Conservation (phyloP, 2,888 invertebrate genomes). For the Timandra comae region DNA sequence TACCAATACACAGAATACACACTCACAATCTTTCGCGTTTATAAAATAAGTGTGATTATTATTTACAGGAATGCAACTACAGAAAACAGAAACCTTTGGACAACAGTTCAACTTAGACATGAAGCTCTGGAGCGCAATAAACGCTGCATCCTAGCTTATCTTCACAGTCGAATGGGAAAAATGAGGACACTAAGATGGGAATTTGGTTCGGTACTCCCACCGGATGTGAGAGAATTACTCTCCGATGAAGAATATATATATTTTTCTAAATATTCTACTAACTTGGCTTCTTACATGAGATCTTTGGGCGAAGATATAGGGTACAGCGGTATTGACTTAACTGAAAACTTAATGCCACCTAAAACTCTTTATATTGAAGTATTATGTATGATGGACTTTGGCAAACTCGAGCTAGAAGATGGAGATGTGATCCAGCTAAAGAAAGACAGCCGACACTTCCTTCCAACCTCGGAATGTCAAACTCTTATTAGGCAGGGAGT, state of each 20-base stretch:
- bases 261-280: slow-evolving; percentile 92
- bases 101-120: slow-evolving; percentile 89
- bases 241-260: slow-evolving; percentile 90
- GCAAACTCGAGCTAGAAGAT: slow-evolving; percentile 94
- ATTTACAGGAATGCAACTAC: slow-evolving; percentile 68
- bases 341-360: slow-evolving; percentile 91
- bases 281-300: slow-evolving; percentile 92
- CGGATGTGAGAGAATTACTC: slow-evolving; percentile 87
- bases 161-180: slow-evolving; percentile 87
- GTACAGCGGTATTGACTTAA: slow-evolving; percentile 87
- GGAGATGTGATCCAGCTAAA: slow-evolving; percentile 93
- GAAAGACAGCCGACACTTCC: slow-evolving; percentile 93
- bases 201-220: slow-evolving; percentile 93
- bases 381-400: slow-evolving; percentile 91
- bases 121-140: slow-evolving; percentile 91
- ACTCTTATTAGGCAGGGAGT: slow-evolving; percentile 93
- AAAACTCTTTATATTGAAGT: slow-evolving; percentile 96
- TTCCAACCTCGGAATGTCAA: slow-evolving; percentile 93
- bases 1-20: no score
- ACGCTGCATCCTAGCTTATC: slow-evolving; percentile 89
- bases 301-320: slow-evolving; percentile 85
- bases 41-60: no score
- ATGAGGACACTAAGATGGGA: slow-evolving; percentile 96
- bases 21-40: no score
- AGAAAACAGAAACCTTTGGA: slow-evolving; percentile 79